phyloP scores from a whole-genome alignment of 2,113 vertebrate genomes.

The Quiscalus mexicanus region DNA sequence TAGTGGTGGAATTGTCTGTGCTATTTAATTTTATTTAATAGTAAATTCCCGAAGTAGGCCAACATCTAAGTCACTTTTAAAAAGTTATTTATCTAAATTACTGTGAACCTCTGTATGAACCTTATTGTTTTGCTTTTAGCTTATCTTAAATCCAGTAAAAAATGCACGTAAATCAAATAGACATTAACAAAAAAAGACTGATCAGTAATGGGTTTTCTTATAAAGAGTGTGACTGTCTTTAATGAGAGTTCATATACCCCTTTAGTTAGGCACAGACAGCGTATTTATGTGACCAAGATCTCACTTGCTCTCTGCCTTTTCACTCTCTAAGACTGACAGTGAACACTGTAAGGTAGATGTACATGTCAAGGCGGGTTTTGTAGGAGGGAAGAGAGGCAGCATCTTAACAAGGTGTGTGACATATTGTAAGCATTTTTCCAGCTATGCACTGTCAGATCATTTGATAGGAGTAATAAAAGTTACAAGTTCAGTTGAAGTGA shows the following conservation, averaged over 20 bases:
- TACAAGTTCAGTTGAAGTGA: neutral
- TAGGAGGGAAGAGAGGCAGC: neutral
- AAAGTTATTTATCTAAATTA: neutral
- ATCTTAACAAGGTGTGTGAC: neutral
- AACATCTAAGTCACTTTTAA: neutral
- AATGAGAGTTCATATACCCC: neutral
- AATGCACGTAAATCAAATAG: neutral
- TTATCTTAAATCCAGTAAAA: neutral
- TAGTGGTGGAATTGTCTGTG: accelerated
- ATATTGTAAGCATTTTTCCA: neutral
- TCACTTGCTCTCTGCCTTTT: neutral
- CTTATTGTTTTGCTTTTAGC: neutral
- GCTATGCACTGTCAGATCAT: neutral
- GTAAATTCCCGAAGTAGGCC: neutral
- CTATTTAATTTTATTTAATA: neutral
- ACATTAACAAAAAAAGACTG: neutral
- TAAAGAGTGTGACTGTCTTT: neutral
- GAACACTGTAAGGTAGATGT: neutral
- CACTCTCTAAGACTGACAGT: neutral
- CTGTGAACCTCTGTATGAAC: neutral
- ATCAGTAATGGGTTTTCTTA: neutral
- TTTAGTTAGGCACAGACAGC: neutral
- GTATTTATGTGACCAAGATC: neutral
- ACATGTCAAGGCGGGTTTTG: neutral
- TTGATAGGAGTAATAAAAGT: neutral